Base-by-base conservation (phyloP, 2,888 invertebrate species). In the Amphiduros pacificus region DNA sequence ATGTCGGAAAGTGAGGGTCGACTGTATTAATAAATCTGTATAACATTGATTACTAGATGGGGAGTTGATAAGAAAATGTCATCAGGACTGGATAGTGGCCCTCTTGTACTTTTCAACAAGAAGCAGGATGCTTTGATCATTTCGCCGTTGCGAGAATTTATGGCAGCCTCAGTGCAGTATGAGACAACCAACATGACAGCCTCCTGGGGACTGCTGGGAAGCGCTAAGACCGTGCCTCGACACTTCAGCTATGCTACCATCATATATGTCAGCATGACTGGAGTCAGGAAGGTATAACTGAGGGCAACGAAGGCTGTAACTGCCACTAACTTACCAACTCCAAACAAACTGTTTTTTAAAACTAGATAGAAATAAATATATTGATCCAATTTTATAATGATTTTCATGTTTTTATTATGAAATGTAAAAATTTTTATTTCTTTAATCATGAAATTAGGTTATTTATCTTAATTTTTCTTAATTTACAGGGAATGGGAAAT, bases 401-500 rank as follows among this genome's bases (percentile, higher is more conserved):
- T n/a, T n/a, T n/a, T n/a, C n/a, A n/a, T n/a, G n/a, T n/a, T n/a
- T n/a, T n/a, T n/a, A n/a, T n/a, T n/a, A n/a, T n/a, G n/a, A n/a
- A n/a, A n/a, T n/a, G n/a, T n/a, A 14, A 20, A 5, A 20, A 20
- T 48, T 5, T 48, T 48, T 48, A 20, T 5, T 48, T n/a, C 22
- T n/a, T 48, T 48, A 6, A 20, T 20, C 5, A 14, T n/a, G 22
- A 20, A 6, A 20, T 6, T n/a, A 48, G 14, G 36, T 14, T 48
- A 9, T 48, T 20, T 20, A 20, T 29, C 4, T 32, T 31, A 31
- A 31, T 28, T 2, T 22, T 22, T 20, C 22, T 6, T 32, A 54
- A 32, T 26, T 31, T n/a, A 5, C 41, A 76, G 75, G 74, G 72
- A 1, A 68, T 74, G 44, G 62, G 64, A 22, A 68, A 63, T 1